Base-by-base conservation (phyloP, 2,888 invertebrate genomes). In the Drosophila kuntzei region DNA sequence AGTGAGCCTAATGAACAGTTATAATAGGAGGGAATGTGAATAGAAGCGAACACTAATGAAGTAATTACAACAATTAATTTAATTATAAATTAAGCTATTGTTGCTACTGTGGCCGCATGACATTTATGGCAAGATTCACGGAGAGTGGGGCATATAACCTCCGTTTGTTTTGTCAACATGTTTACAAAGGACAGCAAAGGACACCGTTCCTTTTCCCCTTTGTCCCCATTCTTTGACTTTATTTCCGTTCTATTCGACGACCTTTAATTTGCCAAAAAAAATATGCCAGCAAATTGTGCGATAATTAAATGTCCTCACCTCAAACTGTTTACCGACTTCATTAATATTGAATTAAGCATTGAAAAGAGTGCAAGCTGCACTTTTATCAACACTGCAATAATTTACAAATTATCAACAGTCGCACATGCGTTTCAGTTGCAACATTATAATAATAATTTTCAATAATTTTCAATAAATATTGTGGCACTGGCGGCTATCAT, bases 51-150 rank as follows among this genome's bases (percentile, higher is more conserved):
- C 74, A 81, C 83, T 90, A 91, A 90, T 91, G 89, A 90, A 91
- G 87, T 90, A 90, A 91, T 90, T 91, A 89, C 82, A 80, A 80
- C 90, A 90, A 90, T 88, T 90, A 90, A 89, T 90, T 91, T 88
- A 91, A 91, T 91, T 90, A 90, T 90, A 79, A 90, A 91, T 90
- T 89, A 89, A 81, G 75, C 79, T 69, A 71, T 89, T 84, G 88
- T 87, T 69, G 64, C 55, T 32, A 32, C 43, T 63, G 62, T 29
- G 57, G 29, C 20, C 49, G 54, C 57, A 36, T 53, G 80, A 87
- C 77, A 77, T 80, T 84, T 70, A 66, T 62, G 85, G 71, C 58
- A 51, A 49, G 51, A 47, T 22, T 29, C 34, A 16, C 37, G 53
- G 46, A 14, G 14, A 1, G 4, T n/a, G 18, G 36, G 37, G 7